Evolutionary conservation across 2,113 vertebrate genomes (phyloP), one percentile per base, ranked within the genome.

Genomic region (Hepsetus odoe): DNA sequence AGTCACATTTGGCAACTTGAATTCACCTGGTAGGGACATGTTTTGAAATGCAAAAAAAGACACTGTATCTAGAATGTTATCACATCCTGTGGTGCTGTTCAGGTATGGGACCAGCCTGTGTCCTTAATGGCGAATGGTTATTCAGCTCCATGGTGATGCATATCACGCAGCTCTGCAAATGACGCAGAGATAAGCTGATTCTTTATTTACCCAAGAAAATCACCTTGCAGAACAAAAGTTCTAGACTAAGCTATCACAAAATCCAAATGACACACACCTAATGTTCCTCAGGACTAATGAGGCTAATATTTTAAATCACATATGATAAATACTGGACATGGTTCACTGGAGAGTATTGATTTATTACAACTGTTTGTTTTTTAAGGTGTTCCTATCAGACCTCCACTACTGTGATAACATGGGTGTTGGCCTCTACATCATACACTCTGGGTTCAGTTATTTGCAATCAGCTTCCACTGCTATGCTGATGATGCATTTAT

Each of bases 131-230:
- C 24, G 13, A 46, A 33, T 20, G 12, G 35, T 38, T 35, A 71
- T 62, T 77, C 59, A 71, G 30, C 10, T 71, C 69, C 5, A 71
- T 59, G 69, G 20, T 78, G 42, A 56, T 49, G 40, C 42, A n/a
- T 14, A 30, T 30, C n/a, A n/a, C 28, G 66, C 76, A 78, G 16
- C 2, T 24, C 40, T 35, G 38, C 24, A 38, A 4, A 46, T 68
- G 53, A 70, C n/a, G 30, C 76, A 70, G 42, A 55, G 51, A 42
- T 68, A 65, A 56, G 53, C 65, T 12, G 40, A 5, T 53, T 55
- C 61, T 70, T 33, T 76, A n/a, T 76, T 53, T 76, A 65, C 59
- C 40, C 44, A 75, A 75, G 42, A 75, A 18, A 53, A 65, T 49
- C 0, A 35, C 49, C 20, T 28, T 16, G 22, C 32, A 24, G 56